Evolutionary conservation across 2,888 invertebrate species (phyloP), one percentile per base, ranked within the genome.

Genomic region (Eristalis arbustorum): DNA sequence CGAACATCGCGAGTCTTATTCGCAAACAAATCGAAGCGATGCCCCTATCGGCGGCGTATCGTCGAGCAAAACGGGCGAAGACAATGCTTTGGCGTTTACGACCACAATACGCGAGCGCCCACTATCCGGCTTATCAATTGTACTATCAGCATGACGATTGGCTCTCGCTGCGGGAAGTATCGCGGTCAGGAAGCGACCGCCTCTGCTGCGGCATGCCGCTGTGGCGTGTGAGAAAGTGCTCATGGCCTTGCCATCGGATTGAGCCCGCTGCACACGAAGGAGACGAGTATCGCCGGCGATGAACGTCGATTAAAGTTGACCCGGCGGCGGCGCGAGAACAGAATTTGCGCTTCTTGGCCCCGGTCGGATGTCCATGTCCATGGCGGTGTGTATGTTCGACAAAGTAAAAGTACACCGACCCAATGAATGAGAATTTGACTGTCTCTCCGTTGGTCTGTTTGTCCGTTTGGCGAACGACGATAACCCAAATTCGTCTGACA

Each of bases 401-500:
- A 68, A 62, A 68, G 76, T 76, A 68, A 68, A 75, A 68, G 59
- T 76, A 42, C 61, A 34, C 31, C 42, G 40, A n/a, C 49, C 61
- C 40, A 73, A 73, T 73, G 42, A 80, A 74, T 74, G 40, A 11
- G 67, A 72, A 67, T 73, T 73, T 34, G 72, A 61, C 67, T 68
- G 37, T 67, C n/a, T 42, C 63, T 28, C 34, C 62, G 56, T 68
- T 28, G 42, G 62, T 49, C n/a, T 56, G 68, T 56, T 6, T 31
- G 31, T 3, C 31, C 10, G 31, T 31, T 31, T 31, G 31, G 31
- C 31, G 31, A 31, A 31, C 31, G 49, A 49, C 34, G 73, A 62
- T 64, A 77, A 83, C 83, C 83, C 68, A 83, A 69, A 83, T 83
- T 59, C 59, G 42, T 28, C 34, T 83, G 68, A 40, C 73, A 77